Evolutionary conservation across 2,113 vertebrate species (phyloP).

Genomic region (Machaerirhynchus nigripectus): DNA sequence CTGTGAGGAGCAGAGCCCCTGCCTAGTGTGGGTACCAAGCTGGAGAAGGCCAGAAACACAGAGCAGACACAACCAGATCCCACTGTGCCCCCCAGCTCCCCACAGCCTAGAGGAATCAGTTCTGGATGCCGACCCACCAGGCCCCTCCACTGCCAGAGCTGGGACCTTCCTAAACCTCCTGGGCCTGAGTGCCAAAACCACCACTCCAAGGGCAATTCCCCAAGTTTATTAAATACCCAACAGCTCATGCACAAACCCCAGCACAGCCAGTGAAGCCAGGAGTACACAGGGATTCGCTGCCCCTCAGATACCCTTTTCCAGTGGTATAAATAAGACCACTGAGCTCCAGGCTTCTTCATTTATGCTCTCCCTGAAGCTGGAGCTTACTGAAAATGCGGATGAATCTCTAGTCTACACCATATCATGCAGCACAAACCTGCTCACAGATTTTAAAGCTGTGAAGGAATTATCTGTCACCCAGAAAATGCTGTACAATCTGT

Average conservation of each 20-base stretch:
- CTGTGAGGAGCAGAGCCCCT: background rate
- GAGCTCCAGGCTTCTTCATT: background rate
- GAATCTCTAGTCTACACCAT: background rate
- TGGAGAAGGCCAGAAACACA: background rate
- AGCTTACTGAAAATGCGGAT: background rate
- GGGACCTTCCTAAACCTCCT: no score
- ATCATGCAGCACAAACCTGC: background rate
- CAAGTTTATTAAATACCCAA: background rate
- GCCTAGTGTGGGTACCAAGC: fast-evolving
- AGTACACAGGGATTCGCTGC: fast-evolving
- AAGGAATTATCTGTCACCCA: background rate
- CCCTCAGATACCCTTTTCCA: background rate
- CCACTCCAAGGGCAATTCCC: background rate
- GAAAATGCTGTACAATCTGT: background rate
- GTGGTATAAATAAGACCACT: background rate
- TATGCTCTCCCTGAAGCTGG: background rate
- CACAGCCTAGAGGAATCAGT: no score
- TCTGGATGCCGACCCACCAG: fast-evolving
- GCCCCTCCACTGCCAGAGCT: background rate
- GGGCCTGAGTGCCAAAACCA: background rate
- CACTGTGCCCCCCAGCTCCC: fast-evolving
- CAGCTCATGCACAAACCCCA: fast-evolving
- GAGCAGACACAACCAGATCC: background rate
- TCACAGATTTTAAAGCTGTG: background rate
- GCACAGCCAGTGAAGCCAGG: fast-evolving